Evolutionary conservation across 1,140 invertebrate genomes (phyloP), one percentile per base, ranked within the genome.

Genomic region (Drosophila pectinifera): DNA sequence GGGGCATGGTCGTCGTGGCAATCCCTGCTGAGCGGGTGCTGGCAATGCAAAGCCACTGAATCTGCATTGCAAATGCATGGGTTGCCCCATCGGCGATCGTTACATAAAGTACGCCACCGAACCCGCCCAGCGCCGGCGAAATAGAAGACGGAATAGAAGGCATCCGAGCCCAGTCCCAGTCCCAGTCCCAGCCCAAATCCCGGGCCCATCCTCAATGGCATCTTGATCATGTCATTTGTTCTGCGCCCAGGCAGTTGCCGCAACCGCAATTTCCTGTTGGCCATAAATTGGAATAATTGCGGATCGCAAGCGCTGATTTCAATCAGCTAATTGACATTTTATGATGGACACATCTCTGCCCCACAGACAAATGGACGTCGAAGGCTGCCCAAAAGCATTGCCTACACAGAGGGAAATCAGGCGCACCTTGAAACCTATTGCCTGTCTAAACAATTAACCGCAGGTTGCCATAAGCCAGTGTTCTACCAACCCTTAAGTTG

Each of bases 261-360:
- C 48, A 63, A 53, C 67, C 24, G 39, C 49, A 65, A 73, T 74
- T 78, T 85, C 77, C 73, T 67, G 51, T 72, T 78, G 46, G 68
- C 73, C 76, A 89, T 89, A 88, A 90, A 89, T 84, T 84, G 80
- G 78, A 70, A 84, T 83, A 84, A 89, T 88, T 72, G 69, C 70
- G 69, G 74, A 74, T 65, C 55, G 38, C 64, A 58, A 53, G 68
- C 73, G 57, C 68, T 74, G 85, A 88, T 88, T 80, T 88, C 80
- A 57, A 89, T 88, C 84, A 78, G 73, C 80, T 88, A 88, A 88
- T 88, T 90, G 84, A 80, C 84, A 77, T 88, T 88, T 89, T 89
- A 86, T 88, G 83, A 82, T 81, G 49, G 61, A 79, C 80, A 76
- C 75, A 63, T 72, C 67, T 49, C 53, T n/a, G 20, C 24, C 20